These are phyloP conservation scores for Cephus spinipes DNA, from an alignment of 2,888 invertebrate genomes.

Conservation along the genomic window DNA sequence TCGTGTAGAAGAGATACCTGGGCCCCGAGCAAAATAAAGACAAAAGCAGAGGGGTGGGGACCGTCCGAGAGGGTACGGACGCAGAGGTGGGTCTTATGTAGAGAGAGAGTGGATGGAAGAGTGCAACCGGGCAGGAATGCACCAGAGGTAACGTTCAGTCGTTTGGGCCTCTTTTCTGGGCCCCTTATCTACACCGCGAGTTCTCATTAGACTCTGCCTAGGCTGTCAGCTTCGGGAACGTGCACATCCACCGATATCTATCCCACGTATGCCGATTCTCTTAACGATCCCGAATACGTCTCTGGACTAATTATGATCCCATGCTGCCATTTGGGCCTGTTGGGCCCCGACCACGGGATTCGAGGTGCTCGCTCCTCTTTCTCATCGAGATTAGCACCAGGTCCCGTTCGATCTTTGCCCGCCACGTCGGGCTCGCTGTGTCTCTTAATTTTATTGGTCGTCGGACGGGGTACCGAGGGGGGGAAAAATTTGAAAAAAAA, in stretches of 20 bases:
- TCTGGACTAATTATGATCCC: no score
- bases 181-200: conserved; percentile 33
- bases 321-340: no score
- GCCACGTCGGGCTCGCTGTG: conserved; percentile 33
- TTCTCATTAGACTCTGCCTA: conserved; percentile 16
- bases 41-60: conserved; percentile 39
- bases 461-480: conserved; percentile 33
- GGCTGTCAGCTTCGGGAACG: no score
- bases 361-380: conserved; percentile 22
- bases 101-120: conserved; percentile 30
- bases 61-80: conserved; percentile 8
- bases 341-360: background rate
- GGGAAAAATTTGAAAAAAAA: background rate
- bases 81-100: no score
- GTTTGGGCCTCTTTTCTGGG: conserved; percentile 21
- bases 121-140: conserved; percentile 47
- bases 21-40: conserved; percentile 54
- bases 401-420: conserved; percentile 37
- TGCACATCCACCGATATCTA: no score
- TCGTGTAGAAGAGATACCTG: conserved; percentile 36
- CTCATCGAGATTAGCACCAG: conserved; percentile 32
- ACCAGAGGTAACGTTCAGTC: conserved; percentile 36
- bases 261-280: no score
- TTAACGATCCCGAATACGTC: no score
- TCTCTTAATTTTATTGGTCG: conserved; percentile 46